These are phyloP conservation scores for Scolopax mira DNA, from an alignment of 2,113 vertebrate species.

Conservation along the genomic window DNA sequence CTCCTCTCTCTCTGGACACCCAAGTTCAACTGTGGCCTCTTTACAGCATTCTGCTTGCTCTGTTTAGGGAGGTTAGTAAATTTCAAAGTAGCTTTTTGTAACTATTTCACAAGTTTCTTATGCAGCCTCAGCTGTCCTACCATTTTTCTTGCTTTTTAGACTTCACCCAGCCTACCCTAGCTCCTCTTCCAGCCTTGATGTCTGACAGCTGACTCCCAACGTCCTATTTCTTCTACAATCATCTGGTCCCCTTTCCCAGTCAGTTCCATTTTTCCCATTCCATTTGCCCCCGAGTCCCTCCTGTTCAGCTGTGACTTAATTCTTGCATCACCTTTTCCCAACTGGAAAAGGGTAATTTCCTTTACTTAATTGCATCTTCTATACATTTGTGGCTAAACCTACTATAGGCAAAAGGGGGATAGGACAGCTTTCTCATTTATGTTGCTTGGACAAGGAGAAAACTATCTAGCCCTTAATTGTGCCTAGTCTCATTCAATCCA, in stretches of 20 bases:
- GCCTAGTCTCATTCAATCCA: not conserved
- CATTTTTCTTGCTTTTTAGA: not conserved
- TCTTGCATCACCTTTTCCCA: not conserved
- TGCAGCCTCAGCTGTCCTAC: not conserved
- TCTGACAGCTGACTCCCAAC: not conserved
- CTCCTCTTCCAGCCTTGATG: not conserved
- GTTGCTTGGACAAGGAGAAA: not conserved
- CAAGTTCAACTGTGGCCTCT: not conserved
- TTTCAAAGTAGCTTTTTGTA: not conserved
- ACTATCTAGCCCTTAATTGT: not conserved
- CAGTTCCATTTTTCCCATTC: not conserved
- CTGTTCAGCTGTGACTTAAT: not conserved
- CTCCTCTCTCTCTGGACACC: not conserved
- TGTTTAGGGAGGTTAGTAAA: not conserved
- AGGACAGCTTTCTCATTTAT: not conserved
- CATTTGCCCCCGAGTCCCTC: not conserved
- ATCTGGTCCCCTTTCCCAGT: not conserved
- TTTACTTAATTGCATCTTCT: not conserved
- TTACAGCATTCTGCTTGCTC: not conserved
- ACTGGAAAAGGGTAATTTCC: too few relatives aligned
- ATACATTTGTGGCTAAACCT: not conserved
- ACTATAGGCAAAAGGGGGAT: not conserved
- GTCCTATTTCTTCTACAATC: not conserved
- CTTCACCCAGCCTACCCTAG: not conserved
- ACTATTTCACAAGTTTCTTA: not conserved